Base-by-base conservation (phyloP, 1,140 invertebrate genomes). In the Palaemon carinicauda region DNA sequence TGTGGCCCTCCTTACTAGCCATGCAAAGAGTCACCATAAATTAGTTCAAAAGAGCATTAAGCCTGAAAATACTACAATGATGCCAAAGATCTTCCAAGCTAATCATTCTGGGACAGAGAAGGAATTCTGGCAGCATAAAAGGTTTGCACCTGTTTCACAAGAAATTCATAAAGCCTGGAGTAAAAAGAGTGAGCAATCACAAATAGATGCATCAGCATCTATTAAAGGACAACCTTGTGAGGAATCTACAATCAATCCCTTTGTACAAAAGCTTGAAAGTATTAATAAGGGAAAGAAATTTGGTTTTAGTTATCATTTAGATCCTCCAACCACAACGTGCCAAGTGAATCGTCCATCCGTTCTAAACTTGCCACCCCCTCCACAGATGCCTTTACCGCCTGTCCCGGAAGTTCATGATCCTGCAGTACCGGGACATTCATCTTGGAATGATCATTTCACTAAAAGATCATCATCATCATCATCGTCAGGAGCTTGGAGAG, bases 381-480 rank as follows among this genome's bases (percentile, higher is more conserved):
- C 84, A 73, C 84, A 86, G 77, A 86, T 86, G 75, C 84, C 84
- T 17, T 31, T 86, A 54, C 84, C 84, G 41, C 84, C 84, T 29
- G 77, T 86, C 51, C 84, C 84, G 21, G 84, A 86, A 29, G 50
- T 24, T 65, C 77, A 80, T 56, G 77, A 86, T 41, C 56, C 75
- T 69, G 53, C 75, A 21, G 84, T 74, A 60, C 65, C 84, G 7
- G 84, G 77, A n/a, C 83, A 75, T 51, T 85, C 83, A 33, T 52
- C 77, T 4, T 77, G 73, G 33, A 65, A 75, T 71, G 83, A 85
- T 31, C 5, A 54, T 10, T 54, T 51, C 41, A 33, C 71, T n/a
- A 60, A 19, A 21, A 79, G 78, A 52, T 65, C 77, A 41, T 29
- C n/a, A n/a, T n/a, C n/a, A n/a, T n/a, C n/a, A n/a, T n/a, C n/a